Evolutionary conservation across 2,888 invertebrate genomes (phyloP), one percentile per base, ranked within the genome.

Genomic region (Tribolium freemani): DNA sequence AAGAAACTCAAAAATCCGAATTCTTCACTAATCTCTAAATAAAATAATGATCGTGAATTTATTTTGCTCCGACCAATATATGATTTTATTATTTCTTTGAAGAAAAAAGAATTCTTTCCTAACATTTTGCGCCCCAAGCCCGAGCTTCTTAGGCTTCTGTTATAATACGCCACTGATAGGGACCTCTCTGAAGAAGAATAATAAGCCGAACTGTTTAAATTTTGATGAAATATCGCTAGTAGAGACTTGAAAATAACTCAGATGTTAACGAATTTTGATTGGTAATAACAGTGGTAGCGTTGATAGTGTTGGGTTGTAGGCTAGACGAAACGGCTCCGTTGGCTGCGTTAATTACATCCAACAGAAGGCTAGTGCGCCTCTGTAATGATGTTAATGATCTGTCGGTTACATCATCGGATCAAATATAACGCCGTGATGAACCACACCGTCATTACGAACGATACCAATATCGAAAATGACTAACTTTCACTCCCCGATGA

Each of bases 351-450:
- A 76, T 74, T 74, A 72, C 51, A 58, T 51, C 64, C 51, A 16
- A 30, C 46, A 51, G n/a, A 20, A 69, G 38, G 63, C 46, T 60
- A 50, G 58, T 21, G 68, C 64, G 71, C 71, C 69, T 69, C 74
- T 46, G 63, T 67, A 71, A 73, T 73, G 69, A 74, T 67, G 75
- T 75, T 76, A 77, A 76, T 76, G 76, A 77, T 73, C 74, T 75
- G 68, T 69, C 66, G 72, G 69, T 70, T 71, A 69, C 64, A 73
- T 74, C 75, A 75, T 63, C 66, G 72, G 69, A 76, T 75, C 72
- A 70, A 73, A 76, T 72, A 73, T 75, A 57, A 54, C 51, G 13
- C 67, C 30, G 20, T 31, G 56, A 67, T 67, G 60, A 20, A 48
- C 69, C 53, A 30, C 53, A 21, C 51, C 53, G 11, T 58, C 53